phyloP scores from a whole-genome alignment of 2,113 vertebrate genomes.

The Pteruthius melanotis region DNA sequence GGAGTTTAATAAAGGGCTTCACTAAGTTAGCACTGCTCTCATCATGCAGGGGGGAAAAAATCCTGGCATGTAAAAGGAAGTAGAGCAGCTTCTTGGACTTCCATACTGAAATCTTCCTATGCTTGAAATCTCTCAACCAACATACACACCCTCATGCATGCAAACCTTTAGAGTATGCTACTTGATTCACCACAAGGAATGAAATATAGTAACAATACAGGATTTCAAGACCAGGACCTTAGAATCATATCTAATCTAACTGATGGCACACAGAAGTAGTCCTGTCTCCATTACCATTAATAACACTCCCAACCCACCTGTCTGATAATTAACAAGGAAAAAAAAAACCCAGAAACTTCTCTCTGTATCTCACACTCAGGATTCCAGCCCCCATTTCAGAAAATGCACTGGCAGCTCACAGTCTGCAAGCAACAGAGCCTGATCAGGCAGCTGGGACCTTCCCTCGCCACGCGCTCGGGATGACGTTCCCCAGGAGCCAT shows the following conservation, averaged over 20 bases:
- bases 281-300: neutral
- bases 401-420: neutral
- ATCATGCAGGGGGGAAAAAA: neutral
- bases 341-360: neutral
- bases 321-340: neutral
- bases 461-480: rapidly evolving
- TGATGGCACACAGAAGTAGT: neutral
- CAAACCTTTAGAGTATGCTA: neutral
- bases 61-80: neutral
- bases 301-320: neutral
- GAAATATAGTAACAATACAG: neutral
- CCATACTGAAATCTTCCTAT: neutral
- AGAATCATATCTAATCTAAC: neutral
- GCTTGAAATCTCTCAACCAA: neutral
- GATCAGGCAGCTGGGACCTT: neutral
- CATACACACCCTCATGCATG: neutral
- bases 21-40: neutral
- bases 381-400: neutral
- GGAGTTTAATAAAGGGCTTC: neutral
- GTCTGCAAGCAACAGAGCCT: neutral
- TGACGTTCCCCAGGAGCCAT: neutral
- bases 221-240: neutral
- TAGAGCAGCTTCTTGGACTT: neutral
- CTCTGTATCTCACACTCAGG: neutral
- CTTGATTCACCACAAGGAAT: neutral